These are phyloP conservation scores for Pyrgilauda ruficollis DNA, from an alignment of 2,113 vertebrate genomes.

Conservation along the genomic window DNA sequence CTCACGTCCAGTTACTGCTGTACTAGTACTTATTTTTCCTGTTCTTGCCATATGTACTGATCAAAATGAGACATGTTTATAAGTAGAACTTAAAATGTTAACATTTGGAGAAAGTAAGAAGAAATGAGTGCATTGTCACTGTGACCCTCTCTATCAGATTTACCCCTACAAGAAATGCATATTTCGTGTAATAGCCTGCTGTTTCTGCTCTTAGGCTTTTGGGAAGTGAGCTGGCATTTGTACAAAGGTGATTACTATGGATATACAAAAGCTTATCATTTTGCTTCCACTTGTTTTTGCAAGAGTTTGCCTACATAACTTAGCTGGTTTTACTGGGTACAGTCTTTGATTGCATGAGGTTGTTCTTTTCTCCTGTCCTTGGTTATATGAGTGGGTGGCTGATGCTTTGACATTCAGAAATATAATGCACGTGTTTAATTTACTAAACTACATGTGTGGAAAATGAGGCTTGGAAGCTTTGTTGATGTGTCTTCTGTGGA, in stretches of 20 bases:
- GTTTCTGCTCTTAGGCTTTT: not conserved
- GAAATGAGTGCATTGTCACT: not conserved
- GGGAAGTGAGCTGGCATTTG: not conserved
- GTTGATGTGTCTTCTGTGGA: not conserved
- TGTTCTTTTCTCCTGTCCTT: not conserved
- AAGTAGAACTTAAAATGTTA: not conserved
- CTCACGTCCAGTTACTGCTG: not conserved
- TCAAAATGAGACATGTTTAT: not conserved
- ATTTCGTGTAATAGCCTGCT: not conserved
- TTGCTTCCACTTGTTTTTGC: not conserved
- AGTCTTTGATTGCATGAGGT: not conserved
- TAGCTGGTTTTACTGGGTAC: not conserved
- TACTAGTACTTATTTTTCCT: not conserved
- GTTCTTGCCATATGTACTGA: not conserved
- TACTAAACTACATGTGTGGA: not conserved
- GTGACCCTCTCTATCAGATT: not conserved
- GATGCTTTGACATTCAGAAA: not conserved
- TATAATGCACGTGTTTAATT: accelerated
- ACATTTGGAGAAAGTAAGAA: not conserved
- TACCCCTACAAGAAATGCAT: not conserved
- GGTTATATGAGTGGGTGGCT: not conserved
- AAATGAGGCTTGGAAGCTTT: not conserved
- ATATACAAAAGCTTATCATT: not conserved
- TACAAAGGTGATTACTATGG: not conserved
- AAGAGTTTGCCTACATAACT: not conserved